Evolutionary conservation across 2,113 vertebrate species (phyloP).

Genomic region (Hippocampus guttulatus): DNA sequence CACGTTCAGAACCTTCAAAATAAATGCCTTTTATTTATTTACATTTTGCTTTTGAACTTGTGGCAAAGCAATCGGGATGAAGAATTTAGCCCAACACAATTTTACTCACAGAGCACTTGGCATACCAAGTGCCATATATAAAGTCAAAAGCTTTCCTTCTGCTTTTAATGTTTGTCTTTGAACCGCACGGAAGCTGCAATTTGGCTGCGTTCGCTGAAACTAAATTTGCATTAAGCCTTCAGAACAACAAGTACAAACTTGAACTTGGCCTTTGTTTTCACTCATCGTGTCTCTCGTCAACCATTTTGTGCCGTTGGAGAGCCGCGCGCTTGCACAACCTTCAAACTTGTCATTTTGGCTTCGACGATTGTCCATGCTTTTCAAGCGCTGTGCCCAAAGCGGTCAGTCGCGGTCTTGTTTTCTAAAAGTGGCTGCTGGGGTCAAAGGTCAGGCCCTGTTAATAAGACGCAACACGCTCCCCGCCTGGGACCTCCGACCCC

Average conservation of each 20-base stretch:
- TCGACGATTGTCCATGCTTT: not conserved
- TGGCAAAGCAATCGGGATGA: too few relatives aligned
- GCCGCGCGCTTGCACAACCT: slow-evolving; percentile 10
- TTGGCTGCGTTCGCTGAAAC: too few relatives aligned
- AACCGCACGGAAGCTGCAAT: not conserved
- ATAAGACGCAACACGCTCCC: slow-evolving; percentile 64
- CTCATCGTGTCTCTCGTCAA: slow-evolving; percentile 46
- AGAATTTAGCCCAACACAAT: too few relatives aligned
- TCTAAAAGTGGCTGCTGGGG: slow-evolving; percentile 51
- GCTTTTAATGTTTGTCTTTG: not conserved
- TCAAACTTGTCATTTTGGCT: not conserved
- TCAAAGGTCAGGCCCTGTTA: slow-evolving; percentile 71
- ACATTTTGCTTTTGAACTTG: too few relatives aligned
- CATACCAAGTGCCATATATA: too few relatives aligned
- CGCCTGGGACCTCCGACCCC: slow-evolving; percentile 65
- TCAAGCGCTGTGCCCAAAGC: slow-evolving; percentile 32
- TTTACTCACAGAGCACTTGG: too few relatives aligned
- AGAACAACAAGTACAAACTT: too few relatives aligned
- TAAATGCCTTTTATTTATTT: too few relatives aligned
- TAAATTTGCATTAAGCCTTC: too few relatives aligned
- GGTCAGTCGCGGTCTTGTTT: slow-evolving; percentile 53
- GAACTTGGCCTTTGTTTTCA: slow-evolving; percentile 14
- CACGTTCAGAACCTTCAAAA: too few relatives aligned
- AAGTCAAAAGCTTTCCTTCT: too few relatives aligned
- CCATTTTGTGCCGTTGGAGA: slow-evolving; percentile 59